phyloP scores from a whole-genome alignment of 2,113 vertebrate genomes.

The Vulpes lagopus region DNA sequence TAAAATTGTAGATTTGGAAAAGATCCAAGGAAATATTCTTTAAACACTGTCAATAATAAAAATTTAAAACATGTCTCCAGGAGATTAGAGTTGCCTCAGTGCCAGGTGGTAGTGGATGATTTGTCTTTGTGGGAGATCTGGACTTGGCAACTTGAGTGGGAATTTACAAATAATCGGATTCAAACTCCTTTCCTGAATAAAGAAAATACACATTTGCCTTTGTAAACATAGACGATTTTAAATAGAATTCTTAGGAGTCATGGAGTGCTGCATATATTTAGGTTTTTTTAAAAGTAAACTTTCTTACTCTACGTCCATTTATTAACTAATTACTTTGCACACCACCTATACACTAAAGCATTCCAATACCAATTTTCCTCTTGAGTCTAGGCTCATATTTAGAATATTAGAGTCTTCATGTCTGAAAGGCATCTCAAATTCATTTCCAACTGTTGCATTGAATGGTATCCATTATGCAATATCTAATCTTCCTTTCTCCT shows the following conservation, averaged over 20 bases:
- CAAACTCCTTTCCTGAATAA: background rate
- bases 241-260: background rate
- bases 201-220: background rate
- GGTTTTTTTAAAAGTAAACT: background rate
- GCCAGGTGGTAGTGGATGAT: background rate
- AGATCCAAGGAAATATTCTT: background rate
- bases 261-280: background rate
- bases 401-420: background rate
- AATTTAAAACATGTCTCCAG: constrained; percentile 11
- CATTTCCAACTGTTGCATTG: background rate
- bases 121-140: background rate
- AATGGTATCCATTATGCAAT: background rate
- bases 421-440: background rate
- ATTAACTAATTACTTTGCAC: background rate
- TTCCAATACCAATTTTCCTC: background rate
- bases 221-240: background rate
- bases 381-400: background rate
- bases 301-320: background rate
- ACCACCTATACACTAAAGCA: background rate
- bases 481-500: background rate
- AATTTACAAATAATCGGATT: background rate
- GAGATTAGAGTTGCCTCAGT: background rate
- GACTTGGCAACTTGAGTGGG: background rate
- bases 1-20: background rate
- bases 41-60: background rate